Base-by-base conservation (phyloP, 2,113 vertebrate species). In the Triplophysa dalaica region DNA sequence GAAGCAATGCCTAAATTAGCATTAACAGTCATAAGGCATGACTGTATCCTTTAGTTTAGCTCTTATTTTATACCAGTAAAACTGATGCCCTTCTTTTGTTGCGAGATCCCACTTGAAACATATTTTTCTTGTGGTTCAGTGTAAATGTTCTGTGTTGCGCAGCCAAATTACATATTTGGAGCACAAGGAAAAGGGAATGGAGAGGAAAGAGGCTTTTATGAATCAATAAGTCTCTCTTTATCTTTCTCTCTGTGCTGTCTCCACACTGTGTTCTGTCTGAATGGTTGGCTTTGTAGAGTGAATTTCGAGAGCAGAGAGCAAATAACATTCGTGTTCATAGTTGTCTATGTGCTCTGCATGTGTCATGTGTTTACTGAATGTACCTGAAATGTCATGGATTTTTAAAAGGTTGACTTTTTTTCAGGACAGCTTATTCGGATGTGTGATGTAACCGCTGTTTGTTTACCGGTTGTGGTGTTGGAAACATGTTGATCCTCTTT, bases 401-500 rank as follows among this genome's bases (percentile, higher is more conserved):
- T n/a, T 19, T 68, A 21, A 68, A 17, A 54, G 16, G 3, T 16
- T 16, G 50, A 54, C 50, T 54, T 9, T 45, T 54, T 7, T 19
- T 54, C 24, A n/a, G 26, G 52, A 4, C 50, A 38, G 8, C 45
- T 69, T n/a, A 38, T n/a, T 19, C 41, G 38, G 17, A 21, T 60
- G 16, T 56, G 8, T 33, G 29, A 60, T 54, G 14, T 16, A 54
- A 17, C 13, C 6, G 14, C 19, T 54, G 9, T 45, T 54, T 54
- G 70, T 58, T 58, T 73, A 56, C 3, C n/a, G 33, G 29, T 60
- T 73, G 54, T n/a, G 41, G 33, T 56, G 45, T 8, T 54, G 48
- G 50, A 54, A 54, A 54, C 50, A 54, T 70, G n/a, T 56, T 74
- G 17, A 74, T 74, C 70, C 52, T 72, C 70, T 74, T 61, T 74